Evolutionary conservation across 2,888 invertebrate genomes (phyloP), one percentile per base, ranked within the genome.

Genomic region (Rhyacophila evoluta): DNA sequence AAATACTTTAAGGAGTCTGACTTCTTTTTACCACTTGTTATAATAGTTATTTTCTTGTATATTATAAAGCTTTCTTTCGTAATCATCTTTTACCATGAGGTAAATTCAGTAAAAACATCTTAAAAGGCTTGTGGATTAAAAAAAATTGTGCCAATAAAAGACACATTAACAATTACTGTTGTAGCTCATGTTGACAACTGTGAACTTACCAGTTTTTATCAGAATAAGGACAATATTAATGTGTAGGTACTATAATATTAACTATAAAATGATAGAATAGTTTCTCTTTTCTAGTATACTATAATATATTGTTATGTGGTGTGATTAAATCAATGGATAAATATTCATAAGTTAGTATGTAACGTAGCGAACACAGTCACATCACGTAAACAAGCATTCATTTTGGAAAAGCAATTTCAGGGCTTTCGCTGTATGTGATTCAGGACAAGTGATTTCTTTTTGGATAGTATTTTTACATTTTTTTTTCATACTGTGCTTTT

Each of bases 301-400:
- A 55, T 55, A 19, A 55, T 55, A 38, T 38, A 11, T 8, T 55
- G 19, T 55, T 76, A 76, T 76, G 70, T 75, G 72, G 68, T 29
- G 77, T 77, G 77, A 77, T 77, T 77, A 72, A 75, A 76, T 78
- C 69, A 74, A 78, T 80, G 80, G 80, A 80, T 80, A 80, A 80
- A 74, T 78, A 75, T 27, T 39, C 28, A 74, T 72, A 74, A 74
- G 74, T 11, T 68, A 29, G 27, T 70, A 68, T 41, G 41, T 75
- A 38, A 27, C n/a, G 29, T 15, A 36, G n/a, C 19, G 72, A 72
- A 15, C 36, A 33, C 36, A 68, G 25, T 55, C 55, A 38, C 25
- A 36, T 29, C 37, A 25, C 19, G 12, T 36, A 36, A 72, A 36
- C n/a, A 68, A 55, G 19, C 19, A 19, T 55, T 19, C 4, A 5